Base-by-base conservation (phyloP, 2,113 vertebrate species). In the Phocoena phocoena region DNA sequence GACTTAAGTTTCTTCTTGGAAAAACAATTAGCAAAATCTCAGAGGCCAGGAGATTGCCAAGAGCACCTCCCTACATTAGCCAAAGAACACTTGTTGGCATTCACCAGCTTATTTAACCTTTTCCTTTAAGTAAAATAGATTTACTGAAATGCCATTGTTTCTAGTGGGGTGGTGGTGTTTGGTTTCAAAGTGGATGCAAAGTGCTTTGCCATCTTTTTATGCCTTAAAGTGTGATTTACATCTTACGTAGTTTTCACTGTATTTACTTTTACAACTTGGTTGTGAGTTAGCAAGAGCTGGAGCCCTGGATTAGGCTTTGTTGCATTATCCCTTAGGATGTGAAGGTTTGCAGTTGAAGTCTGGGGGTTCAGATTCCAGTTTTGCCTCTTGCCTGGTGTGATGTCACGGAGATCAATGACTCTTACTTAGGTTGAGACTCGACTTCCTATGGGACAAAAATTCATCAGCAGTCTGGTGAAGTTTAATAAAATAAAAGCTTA, bases 11-110 rank as follows among this genome's bases (percentile, higher is more conserved):
- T 96, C 87, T 93, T 93, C 92, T 81, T 95, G 74, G 93, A 81
- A 97, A 96, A 97, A 93, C 77, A 90, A 73, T 96, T 71, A 84
- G 62, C 23, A 86, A 84, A 95, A 71, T 95, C 65, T 96, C 47
- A 50, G 76, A 60, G 68, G 73, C 62, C 63, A 70, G 85, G 31
- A 76, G 33, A 81, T 55, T 88, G 93, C 95, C 63, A 81, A 90
- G 47, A 82, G 41, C 60, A 90, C 71, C 55, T 96, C 33, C 36
- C 44, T n/a, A 6, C 11, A 36, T 93, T 80, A 95, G 76, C 71
- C 81, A 86, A 86, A 95, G 62, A 89, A 80, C 8, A 87, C 68
- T 93, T 88, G 67, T 55, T 94, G 88, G 77, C 44, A 63, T 96
- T 95, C 80, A 53, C n/a, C 36, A 53, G 60, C 62, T 94, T 97